Conservation (phyloP, 2,888 invertebrate species). For the Callimorpha dominula region DNA sequence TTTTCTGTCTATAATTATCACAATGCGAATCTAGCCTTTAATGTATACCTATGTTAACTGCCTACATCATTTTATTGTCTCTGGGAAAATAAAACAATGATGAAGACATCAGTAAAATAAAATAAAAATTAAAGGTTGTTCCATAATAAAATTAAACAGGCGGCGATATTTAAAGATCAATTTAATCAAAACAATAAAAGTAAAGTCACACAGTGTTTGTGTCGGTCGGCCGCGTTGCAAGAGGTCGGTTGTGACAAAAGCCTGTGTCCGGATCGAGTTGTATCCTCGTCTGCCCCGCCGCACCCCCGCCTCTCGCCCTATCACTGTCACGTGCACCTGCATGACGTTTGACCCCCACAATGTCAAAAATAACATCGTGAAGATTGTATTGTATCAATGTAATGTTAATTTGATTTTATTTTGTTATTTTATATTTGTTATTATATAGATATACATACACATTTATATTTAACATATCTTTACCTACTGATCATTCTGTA, state of each 20-base stretch:
- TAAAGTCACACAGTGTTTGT: slow-evolving; percentile 64
- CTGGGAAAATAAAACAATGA: slow-evolving; percentile 1
- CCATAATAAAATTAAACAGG: slow-evolving; percentile 23
- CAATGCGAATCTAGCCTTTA: not conserved
- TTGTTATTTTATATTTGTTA: not conserved
- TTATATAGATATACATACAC: too few relatives aligned
- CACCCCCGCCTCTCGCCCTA: slow-evolving; percentile 17
- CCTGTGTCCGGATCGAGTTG: slow-evolving; percentile 61
- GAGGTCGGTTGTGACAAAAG: slow-evolving; percentile 65
- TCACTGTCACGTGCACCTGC: slow-evolving; percentile 36
- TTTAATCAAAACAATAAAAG: slow-evolving; percentile 50
- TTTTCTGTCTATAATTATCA: not conserved
- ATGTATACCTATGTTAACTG: not conserved
- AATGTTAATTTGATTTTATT: not conserved
- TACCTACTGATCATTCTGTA: too few relatives aligned
- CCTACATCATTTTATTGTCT: too few relatives aligned
- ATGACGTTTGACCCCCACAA: slow-evolving; percentile 55
- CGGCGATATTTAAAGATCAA: slow-evolving; percentile 34
- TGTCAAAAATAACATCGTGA: slow-evolving; percentile 48
- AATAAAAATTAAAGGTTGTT: not conserved
- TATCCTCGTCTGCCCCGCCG: slow-evolving; percentile 46
- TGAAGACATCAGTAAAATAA: not conserved
- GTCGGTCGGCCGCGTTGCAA: slow-evolving; percentile 58
- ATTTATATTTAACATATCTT: too few relatives aligned
- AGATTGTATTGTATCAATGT: slow-evolving; percentile 3